Conservation (phyloP, 2,797 vertebrate genomes). For the Sebastes alutus region DNA sequence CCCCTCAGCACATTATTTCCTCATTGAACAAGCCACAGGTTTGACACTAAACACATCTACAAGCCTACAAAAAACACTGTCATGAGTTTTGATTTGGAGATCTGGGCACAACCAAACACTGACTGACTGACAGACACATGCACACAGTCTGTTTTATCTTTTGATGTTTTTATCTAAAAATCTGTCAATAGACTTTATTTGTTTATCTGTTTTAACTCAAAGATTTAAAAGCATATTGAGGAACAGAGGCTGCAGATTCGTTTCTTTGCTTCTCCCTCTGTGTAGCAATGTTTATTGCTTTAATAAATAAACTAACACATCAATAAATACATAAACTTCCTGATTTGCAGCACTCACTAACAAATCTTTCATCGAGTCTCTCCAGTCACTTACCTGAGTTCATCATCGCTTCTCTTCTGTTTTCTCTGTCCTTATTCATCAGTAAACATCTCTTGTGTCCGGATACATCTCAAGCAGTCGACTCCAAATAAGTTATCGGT, state of each 20-base stretch:
- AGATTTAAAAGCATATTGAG: not conserved
- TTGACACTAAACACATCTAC: not conserved
- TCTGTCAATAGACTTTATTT: not conserved
- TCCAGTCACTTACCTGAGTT: conserved; percentile 65
- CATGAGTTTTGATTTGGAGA: not conserved
- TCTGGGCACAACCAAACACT: not conserved
- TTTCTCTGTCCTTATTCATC: not conserved
- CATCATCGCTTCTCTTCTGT: conserved; percentile 34
- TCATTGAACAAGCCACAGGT: not conserved
- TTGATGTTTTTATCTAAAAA: not conserved
- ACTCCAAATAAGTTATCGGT: not conserved
- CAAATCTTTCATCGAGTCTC: not conserved
- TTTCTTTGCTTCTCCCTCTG: not conserved
- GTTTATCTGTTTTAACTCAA: not conserved
- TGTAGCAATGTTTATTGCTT: too few species aligned
- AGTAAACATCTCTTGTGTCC: not conserved
- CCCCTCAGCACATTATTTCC: conserved; percentile 3
- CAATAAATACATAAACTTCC: not conserved
- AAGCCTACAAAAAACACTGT: not conserved
- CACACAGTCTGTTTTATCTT: not conserved
- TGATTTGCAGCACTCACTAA: not conserved
- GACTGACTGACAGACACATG: not conserved
- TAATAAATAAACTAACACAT: not conserved
- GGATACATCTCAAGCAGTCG: not conserved
- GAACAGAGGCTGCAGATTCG: not conserved